Conservation (phyloP, 2,797 vertebrate genomes). For the Tolypeutes matacus region DNA sequence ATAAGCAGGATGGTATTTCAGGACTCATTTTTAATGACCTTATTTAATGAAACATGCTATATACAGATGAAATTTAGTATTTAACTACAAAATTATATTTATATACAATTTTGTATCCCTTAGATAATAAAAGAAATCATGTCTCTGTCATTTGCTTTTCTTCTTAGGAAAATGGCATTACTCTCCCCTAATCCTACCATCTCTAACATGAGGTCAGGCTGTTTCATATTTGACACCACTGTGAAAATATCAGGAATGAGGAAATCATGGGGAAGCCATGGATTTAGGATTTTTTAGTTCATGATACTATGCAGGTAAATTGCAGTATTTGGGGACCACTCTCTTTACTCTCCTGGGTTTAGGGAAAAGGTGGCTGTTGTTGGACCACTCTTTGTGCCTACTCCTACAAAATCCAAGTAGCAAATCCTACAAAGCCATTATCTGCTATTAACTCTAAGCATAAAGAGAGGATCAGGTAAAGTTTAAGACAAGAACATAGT, state of each 20-base stretch:
- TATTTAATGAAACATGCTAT: background rate
- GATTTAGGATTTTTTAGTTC: conserved; percentile 20
- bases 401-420: conserved; percentile 18
- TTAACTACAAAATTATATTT: conserved; percentile 52
- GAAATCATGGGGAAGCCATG: background rate
- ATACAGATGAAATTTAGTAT: conserved; percentile 46
- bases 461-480: conserved; percentile 18
- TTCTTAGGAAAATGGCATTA: conserved; percentile 7
- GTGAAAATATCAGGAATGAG: conserved; percentile 55
- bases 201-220: background rate
- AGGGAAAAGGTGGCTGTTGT: background rate
- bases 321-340: conserved; percentile 44
- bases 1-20: background rate
- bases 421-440: background rate
- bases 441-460: background rate
- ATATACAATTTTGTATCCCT: conserved; percentile 16
- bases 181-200: background rate
- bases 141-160: conserved; percentile 67
- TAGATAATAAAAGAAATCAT: conserved; percentile 35
- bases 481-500: conserved; percentile 31
- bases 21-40: conserved; percentile 19
- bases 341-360: background rate
- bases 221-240: background rate
- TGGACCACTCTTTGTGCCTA: background rate
- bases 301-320: background rate